Percentiles rank a stretch among this genome's conserved stretches.
phyloP scores from a whole-genome alignment of 1,140 invertebrate species.

The Papilio glaucus region DNA sequence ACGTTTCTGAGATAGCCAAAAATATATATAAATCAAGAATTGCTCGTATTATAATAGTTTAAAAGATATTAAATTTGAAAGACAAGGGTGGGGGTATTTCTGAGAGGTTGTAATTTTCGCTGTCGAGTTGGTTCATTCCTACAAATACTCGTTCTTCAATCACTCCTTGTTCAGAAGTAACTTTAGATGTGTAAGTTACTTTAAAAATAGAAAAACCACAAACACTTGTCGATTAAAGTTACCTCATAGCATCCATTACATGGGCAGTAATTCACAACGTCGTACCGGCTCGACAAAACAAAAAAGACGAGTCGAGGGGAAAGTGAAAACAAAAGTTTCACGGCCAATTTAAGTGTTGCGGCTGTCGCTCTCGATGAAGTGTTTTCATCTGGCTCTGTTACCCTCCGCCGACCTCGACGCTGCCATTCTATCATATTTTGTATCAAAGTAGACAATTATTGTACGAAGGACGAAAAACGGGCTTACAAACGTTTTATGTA shows the following conservation, averaged over 20 bases:
- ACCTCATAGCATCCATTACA: neutral
- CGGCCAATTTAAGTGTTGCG: constrained; percentile 54
- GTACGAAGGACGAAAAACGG: neutral
- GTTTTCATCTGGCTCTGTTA: constrained; percentile 45
- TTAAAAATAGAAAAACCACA: too few species aligned
- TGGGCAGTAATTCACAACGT: constrained; percentile 15
- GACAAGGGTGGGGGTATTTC: too few species aligned
- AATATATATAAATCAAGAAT: too few species aligned
- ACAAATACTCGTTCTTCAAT: too few species aligned
- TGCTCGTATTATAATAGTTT: too few species aligned
- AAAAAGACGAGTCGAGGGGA: constrained; percentile 42
- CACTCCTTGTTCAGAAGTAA: too few species aligned
- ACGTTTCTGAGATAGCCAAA: too few species aligned
- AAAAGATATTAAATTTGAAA: too few species aligned
- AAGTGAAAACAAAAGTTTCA: constrained; percentile 59
- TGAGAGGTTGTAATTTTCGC: too few species aligned
- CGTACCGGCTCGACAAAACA: constrained; percentile 44
- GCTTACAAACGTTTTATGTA: neutral
- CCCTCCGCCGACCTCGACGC: constrained; percentile 20
- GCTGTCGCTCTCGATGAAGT: constrained; percentile 41
- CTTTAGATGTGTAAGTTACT: too few species aligned
- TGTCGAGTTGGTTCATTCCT: too few species aligned
- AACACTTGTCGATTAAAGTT: too few species aligned
- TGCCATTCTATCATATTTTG: neutral
- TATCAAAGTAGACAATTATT: neutral